Evolutionary conservation across 2,888 invertebrate species (phyloP).

Genomic region (Agrochola circellaris): DNA sequence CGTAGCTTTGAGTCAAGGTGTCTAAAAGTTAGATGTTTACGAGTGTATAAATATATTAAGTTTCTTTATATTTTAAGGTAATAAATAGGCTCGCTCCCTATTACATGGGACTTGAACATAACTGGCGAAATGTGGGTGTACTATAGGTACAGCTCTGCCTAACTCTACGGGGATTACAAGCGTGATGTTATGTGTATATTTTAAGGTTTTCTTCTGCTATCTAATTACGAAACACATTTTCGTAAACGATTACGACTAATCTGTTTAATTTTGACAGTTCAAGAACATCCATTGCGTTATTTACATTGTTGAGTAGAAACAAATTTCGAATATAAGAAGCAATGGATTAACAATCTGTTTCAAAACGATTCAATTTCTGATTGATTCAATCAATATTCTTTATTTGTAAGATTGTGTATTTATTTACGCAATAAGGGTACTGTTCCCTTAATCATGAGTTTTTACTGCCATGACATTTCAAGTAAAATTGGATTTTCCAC

Average conservation of each 20-base stretch:
- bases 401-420: too few relatives aligned
- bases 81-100: not conserved
- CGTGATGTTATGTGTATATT: not conserved
- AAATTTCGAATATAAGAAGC: too few relatives aligned
- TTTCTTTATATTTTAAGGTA: not conserved
- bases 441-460: not conserved
- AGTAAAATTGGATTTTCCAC: not conserved
- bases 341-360: too few relatives aligned
- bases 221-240: too few relatives aligned
- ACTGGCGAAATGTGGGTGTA: not conserved
- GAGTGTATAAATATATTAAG: not conserved
- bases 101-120: not conserved
- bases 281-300: too few relatives aligned
- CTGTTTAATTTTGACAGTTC: too few relatives aligned
- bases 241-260: too few relatives aligned
- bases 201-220: not conserved
- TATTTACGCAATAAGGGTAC: too few relatives aligned
- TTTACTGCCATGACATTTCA: conserved; percentile 1
- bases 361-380: too few relatives aligned
- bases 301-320: too few relatives aligned
- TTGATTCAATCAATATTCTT: too few relatives aligned
- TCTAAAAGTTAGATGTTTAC: not conserved
- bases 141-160: not conserved
- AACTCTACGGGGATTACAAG: rapidly evolving
- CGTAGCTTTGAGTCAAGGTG: not conserved